Percentiles rank a stretch among this genome's conserved stretches.
These are phyloP conservation scores for Heliangelus exortis DNA, from an alignment of 2,797 vertebrate genomes.

Conservation along the genomic window DNA sequence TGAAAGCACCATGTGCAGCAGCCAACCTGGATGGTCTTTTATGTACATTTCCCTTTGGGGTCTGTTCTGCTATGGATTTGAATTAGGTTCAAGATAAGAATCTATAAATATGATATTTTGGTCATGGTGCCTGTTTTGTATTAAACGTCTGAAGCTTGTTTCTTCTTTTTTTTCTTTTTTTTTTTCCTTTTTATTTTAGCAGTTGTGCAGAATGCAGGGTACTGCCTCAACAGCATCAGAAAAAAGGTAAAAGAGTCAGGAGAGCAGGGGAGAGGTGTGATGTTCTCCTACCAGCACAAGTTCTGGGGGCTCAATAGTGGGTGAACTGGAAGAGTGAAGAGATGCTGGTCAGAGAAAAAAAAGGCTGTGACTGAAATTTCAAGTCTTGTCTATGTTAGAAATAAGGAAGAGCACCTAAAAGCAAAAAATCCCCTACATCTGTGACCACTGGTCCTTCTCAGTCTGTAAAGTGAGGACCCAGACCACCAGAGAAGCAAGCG, in stretches of 20 bases:
- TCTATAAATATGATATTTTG: constrained; percentile 20
- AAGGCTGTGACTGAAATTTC: neutral
- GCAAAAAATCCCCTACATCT: neutral
- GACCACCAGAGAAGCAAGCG: neutral
- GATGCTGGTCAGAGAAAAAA: neutral
- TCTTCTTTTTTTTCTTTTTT: neutral
- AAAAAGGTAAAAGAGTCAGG: neutral
- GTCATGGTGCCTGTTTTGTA: constrained; percentile 25
- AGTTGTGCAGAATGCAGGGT: neutral
- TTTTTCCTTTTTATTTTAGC: neutral
- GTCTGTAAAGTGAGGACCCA: neutral
- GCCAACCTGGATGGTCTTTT: neutral
- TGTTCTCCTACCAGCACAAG: neutral
- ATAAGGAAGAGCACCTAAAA: neutral
- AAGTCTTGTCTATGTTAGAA: neutral
- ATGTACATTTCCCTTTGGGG: neutral
- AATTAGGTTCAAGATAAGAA: constrained; percentile 27
- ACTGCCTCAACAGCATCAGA: neutral
- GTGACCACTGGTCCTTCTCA: neutral
- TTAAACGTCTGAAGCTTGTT: constrained; percentile 10
- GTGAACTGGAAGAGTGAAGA: neutral
- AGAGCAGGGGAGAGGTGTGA: neutral
- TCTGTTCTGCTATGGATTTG: neutral
- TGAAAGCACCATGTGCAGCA: neutral
- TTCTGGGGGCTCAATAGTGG: neutral